These are phyloP conservation scores for Drosophila bunnanda DNA, from an alignment of 2,888 invertebrate genomes.

Conservation along the genomic window DNA sequence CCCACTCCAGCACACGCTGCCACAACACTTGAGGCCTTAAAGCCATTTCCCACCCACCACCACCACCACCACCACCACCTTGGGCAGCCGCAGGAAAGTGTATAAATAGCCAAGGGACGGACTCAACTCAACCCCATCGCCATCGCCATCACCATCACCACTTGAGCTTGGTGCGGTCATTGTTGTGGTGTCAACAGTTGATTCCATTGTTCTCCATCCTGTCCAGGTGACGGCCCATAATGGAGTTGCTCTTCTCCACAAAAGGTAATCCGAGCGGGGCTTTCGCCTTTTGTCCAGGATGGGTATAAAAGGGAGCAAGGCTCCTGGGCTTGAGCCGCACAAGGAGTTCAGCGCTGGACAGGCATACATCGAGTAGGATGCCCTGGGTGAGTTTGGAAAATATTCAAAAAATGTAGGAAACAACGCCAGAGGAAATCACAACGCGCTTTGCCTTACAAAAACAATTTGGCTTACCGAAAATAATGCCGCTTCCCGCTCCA, in stretches of 20 bases:
- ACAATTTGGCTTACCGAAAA: not conserved
- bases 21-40: constrained; percentile 59
- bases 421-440: not conserved
- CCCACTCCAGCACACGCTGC: constrained; percentile 7
- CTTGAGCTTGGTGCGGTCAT: constrained; percentile 45
- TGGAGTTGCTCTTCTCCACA: constrained; percentile 58
- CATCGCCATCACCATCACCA: constrained; percentile 23
- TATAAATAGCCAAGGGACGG: constrained; percentile 47
- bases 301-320: constrained; percentile 61
- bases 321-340: constrained; percentile 40
- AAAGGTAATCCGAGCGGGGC: constrained; percentile 75
- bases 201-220: constrained; percentile 61
- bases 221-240: constrained; percentile 76
- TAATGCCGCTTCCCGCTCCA: constrained; percentile 5
- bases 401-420: not conserved
- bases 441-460: not conserved
- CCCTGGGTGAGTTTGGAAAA: constrained; percentile 65
- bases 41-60: constrained; percentile 39
- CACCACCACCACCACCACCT: not conserved
- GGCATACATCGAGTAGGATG: constrained; percentile 60
- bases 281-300: constrained; percentile 56
- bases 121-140: constrained; percentile 34
- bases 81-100: constrained; percentile 16
- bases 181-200: constrained; percentile 73
- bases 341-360: constrained; percentile 51